phyloP scores from a whole-genome alignment of 2,797 vertebrate species.

The Lagorchestes hirsutus region DNA sequence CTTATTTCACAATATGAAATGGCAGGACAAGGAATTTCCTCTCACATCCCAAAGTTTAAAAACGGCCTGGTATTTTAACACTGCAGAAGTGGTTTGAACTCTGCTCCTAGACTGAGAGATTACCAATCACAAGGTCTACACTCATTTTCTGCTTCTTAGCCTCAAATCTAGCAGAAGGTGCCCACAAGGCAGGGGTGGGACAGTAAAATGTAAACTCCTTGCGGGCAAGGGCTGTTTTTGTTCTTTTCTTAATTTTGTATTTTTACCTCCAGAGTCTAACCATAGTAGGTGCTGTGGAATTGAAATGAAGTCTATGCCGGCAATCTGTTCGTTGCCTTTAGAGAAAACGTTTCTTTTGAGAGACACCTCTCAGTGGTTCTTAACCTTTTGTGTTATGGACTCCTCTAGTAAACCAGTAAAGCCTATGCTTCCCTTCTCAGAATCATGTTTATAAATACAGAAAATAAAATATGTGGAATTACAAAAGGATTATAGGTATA shows the following conservation, averaged over 20 bases:
- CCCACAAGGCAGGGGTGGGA: not conserved
- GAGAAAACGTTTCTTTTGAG: not conserved
- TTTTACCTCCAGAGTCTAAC: not conserved
- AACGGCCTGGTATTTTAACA: constrained; percentile 43
- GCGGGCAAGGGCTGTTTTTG: not conserved
- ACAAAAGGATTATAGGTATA: not conserved
- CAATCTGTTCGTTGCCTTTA: not conserved
- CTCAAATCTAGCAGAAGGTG: not conserved
- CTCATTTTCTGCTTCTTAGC: not conserved
- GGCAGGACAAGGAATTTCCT: constrained; percentile 17
- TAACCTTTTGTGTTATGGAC: not conserved
- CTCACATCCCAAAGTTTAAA: constrained; percentile 47
- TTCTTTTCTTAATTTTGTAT: not conserved
- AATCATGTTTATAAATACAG: not conserved
- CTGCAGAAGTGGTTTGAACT: constrained; percentile 9
- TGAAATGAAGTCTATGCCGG: not conserved
- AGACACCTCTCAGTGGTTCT: not conserved
- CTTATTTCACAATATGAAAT: constrained; percentile 48
- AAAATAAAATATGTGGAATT: not conserved
- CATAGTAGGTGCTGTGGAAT: not conserved
- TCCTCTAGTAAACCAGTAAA: not conserved
- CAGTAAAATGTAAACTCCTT: not conserved
- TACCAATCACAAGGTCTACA: not conserved
- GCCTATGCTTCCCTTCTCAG: not conserved
- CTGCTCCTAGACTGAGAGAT: not conserved